These are phyloP conservation scores for Hemibagrus guttatus DNA, from an alignment of 2,797 vertebrate genomes.

Conservation along the genomic window DNA sequence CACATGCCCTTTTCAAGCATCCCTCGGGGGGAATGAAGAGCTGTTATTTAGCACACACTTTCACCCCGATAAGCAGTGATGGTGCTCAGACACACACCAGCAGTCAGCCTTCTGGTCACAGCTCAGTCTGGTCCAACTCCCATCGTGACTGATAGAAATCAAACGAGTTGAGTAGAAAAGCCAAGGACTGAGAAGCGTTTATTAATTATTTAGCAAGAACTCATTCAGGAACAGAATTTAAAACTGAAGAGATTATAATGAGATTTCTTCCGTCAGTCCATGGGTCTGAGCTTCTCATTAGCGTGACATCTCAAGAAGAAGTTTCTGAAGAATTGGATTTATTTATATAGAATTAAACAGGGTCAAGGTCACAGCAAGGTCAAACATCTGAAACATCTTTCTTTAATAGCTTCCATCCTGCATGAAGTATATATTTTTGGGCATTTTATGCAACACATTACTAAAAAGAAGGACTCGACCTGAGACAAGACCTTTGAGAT, in stretches of 20 bases:
- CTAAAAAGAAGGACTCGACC: neutral
- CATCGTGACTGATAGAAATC: neutral
- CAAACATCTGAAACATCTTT: neutral
- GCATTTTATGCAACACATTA: neutral
- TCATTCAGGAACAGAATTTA: neutral
- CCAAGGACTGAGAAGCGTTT: neutral
- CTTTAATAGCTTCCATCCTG: neutral
- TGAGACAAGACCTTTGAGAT: too few species aligned
- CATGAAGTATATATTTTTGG: neutral
- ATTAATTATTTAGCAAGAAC: neutral
- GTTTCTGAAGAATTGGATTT: neutral
- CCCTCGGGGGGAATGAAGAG: conserved; percentile 35
- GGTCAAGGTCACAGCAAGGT: neutral
- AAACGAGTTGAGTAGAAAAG: neutral
- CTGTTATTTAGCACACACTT: conserved; percentile 50
- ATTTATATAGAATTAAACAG: neutral
- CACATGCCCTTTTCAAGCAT: conserved; percentile 17
- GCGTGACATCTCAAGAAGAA: neutral
- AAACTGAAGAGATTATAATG: neutral
- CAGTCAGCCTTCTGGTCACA: conserved; percentile 30
- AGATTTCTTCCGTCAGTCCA: neutral
- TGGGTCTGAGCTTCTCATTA: neutral
- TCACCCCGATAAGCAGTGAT: conserved; percentile 50
- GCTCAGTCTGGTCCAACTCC: neutral
- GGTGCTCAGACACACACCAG: conserved; percentile 24